Evolutionary conservation across 2,113 vertebrate species (phyloP).

Genomic region (Drymodes brunneopygia): DNA sequence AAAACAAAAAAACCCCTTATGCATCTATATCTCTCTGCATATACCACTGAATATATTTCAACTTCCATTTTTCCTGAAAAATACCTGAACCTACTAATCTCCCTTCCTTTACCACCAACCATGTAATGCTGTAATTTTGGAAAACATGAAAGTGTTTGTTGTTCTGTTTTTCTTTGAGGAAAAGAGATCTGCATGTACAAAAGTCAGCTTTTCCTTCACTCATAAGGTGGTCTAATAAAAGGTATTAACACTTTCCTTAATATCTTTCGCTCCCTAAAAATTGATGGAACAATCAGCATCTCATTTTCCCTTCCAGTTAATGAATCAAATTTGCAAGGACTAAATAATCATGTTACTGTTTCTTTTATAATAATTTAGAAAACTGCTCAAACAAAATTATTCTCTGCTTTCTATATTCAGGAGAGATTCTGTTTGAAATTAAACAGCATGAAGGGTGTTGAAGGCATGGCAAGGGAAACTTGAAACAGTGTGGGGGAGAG

Average conservation of each 20-base stretch:
- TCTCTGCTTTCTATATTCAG: background rate
- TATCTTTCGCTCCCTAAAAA: background rate
- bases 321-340: background rate
- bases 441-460: background rate
- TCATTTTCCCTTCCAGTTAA: background rate
- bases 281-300: background rate
- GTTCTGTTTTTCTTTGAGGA: background rate
- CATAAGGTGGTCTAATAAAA: background rate
- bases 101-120: background rate
- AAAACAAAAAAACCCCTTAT: background rate
- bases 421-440: background rate
- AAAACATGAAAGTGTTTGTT: background rate
- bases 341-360: background rate
- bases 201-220: background rate
- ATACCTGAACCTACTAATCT: rapidly evolving
- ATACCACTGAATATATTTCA: background rate
- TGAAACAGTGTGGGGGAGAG: background rate
- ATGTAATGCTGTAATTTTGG: background rate
- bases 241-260: background rate
- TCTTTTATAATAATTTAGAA: background rate
- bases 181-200: background rate
- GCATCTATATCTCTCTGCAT: background rate
- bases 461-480: background rate
- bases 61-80: background rate
- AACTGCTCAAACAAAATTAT: background rate